Base-by-base conservation (phyloP, 2,888 invertebrate genomes). In the Anoncus sp. region DNA sequence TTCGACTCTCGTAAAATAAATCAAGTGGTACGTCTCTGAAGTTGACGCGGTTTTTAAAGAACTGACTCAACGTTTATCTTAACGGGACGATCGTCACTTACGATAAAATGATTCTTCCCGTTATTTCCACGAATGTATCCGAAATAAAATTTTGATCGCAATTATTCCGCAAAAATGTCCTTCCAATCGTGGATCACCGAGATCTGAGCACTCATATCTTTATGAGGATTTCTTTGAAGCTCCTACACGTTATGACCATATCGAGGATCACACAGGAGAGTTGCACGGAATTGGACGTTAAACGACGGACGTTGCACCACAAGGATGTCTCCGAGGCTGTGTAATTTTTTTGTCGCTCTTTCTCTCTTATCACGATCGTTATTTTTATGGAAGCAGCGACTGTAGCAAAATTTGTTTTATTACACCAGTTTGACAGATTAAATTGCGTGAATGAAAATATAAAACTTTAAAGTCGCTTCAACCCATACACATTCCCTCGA, bases 1-100 rank as follows among this genome's bases (percentile, higher is more conserved):
- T 53, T 47, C 12, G 22, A 47, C 10, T 24, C 45, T 72, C 66
- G 72, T 62, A 63, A 77, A 75, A 49, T 38, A 43, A 67, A 77
- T 62, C 47, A 66, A 35, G 51, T 22, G 59, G n/a, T 12, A 31
- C 18, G 24, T 14, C 27, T 62, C 14, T 47, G 10, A n/a, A n/a
- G 40, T 22, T 59, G 45, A 27, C 9, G 14, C 18, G 38, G 22
- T 49, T 35, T 18, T 72, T 35, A 38, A 47, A 38, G 16, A 47
- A 20, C 10, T 38, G 7, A n/a, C 55, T 31, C 22, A 3, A 3
- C 35, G 35, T 69, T 40, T 65, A 43, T 59, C 20, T 10, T 51
- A 24, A 53, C 51, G 38, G 5, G 22, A 66, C 18, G 31, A 40
- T 72, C 27, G 53, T 38, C 27, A 38, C 38, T 43, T 31, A 71